phyloP scores from a whole-genome alignment of 2,113 vertebrate genomes.

The Sylvia atricapilla region DNA sequence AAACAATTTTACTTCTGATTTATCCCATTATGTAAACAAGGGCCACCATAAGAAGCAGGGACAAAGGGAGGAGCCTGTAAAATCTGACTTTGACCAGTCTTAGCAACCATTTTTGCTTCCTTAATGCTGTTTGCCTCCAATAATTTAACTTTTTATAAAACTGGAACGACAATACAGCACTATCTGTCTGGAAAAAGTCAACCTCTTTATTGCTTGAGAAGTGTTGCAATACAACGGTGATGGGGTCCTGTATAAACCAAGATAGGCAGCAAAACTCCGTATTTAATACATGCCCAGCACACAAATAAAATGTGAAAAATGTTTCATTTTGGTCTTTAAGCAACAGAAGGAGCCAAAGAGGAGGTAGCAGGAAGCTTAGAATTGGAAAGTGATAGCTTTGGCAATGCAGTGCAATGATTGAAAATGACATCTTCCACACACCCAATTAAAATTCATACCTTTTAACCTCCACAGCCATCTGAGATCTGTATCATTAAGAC shows the following conservation, averaged over 20 bases:
- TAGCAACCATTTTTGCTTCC: not conserved
- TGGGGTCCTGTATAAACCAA: constrained; percentile 38
- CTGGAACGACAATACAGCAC: not conserved
- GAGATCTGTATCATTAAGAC: constrained; percentile 74
- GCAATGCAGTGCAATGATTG: constrained; percentile 1
- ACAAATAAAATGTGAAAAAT: constrained; percentile 59
- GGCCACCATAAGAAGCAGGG: not conserved
- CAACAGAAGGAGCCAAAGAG: not conserved
- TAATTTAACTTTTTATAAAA: constrained; percentile 6
- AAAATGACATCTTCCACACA: constrained; percentile 52
- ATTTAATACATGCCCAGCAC: constrained; percentile 52
- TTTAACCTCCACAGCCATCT: constrained; percentile 68
- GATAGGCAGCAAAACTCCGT: constrained; percentile 22
- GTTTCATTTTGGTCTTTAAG: constrained; percentile 51
- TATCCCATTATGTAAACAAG: not conserved
- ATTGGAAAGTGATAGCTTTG: constrained; percentile 42
- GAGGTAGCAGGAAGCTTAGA: constrained; percentile 24
- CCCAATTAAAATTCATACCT: constrained; percentile 74
- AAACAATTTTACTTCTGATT: not conserved
- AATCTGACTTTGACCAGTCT: not conserved
- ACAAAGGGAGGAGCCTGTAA: not conserved
- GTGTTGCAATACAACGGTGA: not conserved
- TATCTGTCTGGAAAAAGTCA: constrained; percentile 20
- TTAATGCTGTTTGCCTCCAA: not conserved
- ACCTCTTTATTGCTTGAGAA: constrained; percentile 46